These are phyloP conservation scores for Tolmerus cingulatus DNA, from an alignment of 2,888 invertebrate species.

Conservation along the genomic window DNA sequence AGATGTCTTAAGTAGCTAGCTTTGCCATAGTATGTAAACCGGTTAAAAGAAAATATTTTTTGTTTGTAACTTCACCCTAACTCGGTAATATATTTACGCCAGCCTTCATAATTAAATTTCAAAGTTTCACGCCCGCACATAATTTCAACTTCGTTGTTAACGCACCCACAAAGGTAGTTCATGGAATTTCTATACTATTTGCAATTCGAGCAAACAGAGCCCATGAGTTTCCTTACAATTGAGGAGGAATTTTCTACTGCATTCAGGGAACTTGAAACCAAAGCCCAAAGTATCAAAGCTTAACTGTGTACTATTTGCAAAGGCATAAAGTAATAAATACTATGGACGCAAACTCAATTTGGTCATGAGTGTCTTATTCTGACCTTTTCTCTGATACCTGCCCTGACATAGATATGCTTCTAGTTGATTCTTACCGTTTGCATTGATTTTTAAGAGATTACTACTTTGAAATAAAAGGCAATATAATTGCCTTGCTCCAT, in stretches of 20 bases:
- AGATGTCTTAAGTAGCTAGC: neutral
- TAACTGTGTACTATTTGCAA: neutral
- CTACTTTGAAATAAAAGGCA: too few species aligned
- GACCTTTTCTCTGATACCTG: neutral
- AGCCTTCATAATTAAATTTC: conserved; percentile 28
- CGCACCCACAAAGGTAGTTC: neutral
- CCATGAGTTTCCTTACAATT: neutral
- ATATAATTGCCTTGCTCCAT: too few species aligned
- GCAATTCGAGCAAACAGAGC: neutral
- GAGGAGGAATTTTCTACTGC: neutral
- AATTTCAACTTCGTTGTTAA: conserved; percentile 12
- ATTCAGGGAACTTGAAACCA: neutral
- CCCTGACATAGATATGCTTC: neutral
- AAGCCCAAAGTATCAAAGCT: neutral
- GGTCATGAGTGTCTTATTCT: neutral
- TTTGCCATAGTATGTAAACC: neutral
- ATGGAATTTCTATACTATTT: neutral
- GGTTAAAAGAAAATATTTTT: neutral
- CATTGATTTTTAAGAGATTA: neutral
- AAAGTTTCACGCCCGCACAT: conserved; percentile 26
- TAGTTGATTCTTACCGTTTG: neutral
- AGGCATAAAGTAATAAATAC: neutral
- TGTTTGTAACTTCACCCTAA: neutral
- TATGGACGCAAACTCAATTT: neutral
- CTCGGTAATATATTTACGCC: neutral